Evolutionary conservation across 1,140 invertebrate species (phyloP), one percentile per base, ranked within the genome.

Genomic region (Andrena cerasifolii): DNA sequence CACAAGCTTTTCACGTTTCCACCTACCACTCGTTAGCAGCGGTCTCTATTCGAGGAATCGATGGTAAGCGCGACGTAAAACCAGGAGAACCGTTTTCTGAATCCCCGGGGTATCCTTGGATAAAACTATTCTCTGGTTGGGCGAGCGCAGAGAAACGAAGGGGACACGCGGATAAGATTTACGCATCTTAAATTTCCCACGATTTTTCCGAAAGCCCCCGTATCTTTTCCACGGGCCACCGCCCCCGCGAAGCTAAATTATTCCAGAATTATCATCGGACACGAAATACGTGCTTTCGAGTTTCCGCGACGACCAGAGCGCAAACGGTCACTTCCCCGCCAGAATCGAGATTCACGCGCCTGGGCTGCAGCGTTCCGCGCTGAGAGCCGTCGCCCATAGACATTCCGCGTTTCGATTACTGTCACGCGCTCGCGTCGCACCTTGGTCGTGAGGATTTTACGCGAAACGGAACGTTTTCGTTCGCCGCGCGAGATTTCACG

Each of bases 311-410:
- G 5, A 16, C 6, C 7, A 16, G 49, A 28, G 36, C 7, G 28
- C 5, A 33, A 26, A 10, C 31, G 58, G 16, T 49, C 16, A 26
- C 3, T 24, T 21, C 47, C 21, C 26, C n/a, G 10, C 16, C 24
- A 66, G 63, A 61, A 51, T 53, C 33, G 18, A 47, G 43, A 71
- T 74, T 81, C 53, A 61, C 71, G 21, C n/a, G 33, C 2, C 7
- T 12, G 26, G 14, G 1, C 6, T 8, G 0, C 14, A 28, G 47
- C 43, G 28, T 72, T 61, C 21, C 28, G 3, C 28, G 6, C 24
- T 65, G 26, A 47, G 59, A 71, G 7, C 28, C n/a, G n/a, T n/a
- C n/a, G n/a, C n/a, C n/a, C 21, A 10, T 5, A 7, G 7, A 47
- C 28, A 18, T 36, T 72, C 21, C 31, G 54, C 56, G 16, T 61